phyloP scores from a whole-genome alignment of 2,797 vertebrate species.

The Tinamus major region DNA sequence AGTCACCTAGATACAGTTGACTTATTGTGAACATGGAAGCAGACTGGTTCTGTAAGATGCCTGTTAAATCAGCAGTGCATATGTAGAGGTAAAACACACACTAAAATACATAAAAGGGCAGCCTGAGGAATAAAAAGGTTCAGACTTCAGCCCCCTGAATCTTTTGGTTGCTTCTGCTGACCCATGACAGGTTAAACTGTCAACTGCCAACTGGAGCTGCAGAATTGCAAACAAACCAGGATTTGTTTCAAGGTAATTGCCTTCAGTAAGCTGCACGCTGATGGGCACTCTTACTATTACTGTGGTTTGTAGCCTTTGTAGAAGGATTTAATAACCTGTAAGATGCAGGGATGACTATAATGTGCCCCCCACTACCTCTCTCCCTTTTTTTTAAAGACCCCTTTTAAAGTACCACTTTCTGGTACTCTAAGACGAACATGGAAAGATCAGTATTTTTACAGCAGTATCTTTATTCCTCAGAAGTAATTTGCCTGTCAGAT shows the following conservation, averaged over 20 bases:
- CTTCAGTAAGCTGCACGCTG: not conserved
- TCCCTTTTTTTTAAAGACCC: not conserved
- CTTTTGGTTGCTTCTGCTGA: constrained; percentile 7
- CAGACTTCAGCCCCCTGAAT: not conserved
- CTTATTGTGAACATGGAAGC: not conserved
- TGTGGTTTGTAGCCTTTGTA: not conserved
- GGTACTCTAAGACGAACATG: not conserved
- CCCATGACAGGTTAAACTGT: not conserved
- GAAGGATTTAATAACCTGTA: not conserved
- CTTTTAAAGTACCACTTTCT: not conserved
- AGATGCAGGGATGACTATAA: not conserved
- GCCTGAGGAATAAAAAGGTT: constrained; percentile 8
- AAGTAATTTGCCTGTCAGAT: not conserved
- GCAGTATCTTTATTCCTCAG: not conserved
- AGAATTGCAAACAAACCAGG: not conserved
- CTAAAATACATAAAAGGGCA: not conserved
- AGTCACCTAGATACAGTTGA: not conserved
- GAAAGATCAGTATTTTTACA: not conserved
- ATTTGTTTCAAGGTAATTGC: not conserved
- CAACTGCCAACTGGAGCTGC: not conserved
- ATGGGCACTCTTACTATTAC: not conserved
- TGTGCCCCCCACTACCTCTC: not conserved
- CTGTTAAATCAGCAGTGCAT: not conserved
- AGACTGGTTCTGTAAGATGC: not conserved
- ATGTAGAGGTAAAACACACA: not conserved